Evolutionary conservation across 2,113 vertebrate species (phyloP), one percentile per base, ranked within the genome.

Genomic region (Pygoscelis adeliae): DNA sequence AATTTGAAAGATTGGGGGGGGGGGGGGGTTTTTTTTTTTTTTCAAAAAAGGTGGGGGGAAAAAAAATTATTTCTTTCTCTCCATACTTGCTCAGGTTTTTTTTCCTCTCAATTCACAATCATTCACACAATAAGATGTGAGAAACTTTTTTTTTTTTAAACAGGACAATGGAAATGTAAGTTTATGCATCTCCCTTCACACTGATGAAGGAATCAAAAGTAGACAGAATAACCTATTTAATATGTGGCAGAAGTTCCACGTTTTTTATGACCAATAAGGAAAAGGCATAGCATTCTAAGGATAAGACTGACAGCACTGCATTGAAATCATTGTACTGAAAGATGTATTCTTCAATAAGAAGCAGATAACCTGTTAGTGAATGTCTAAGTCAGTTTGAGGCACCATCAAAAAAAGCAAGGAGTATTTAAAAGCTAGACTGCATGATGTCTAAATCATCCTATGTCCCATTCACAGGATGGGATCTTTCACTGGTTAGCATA

Each of bases 21-120:
- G 3, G 3, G 1, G 1, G 29, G 27, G 2, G 1, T 5, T 11
- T 19, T 15, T 38, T 15, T 4, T 30, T 61, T 56, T 61, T 83
- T 9, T 26, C 8, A n/a, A n/a, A n/a, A n/a, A n/a, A n/a, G n/a
- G n/a, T 27, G 9, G 46, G 47, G 79, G 87, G 66, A n/a, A 25
- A 32, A 32, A 12, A 58, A 22, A 16, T 11, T 44, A 40, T 34
- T 87, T 86, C 10, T 78, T 78, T 61, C 9, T 13, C 22, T 70
- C 8, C 5, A 49, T 23, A 82, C 3, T 29, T 44, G 10, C 36
- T 87, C 15, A 20, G 34, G 2, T 18, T 42, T 78, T 47, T 59
- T 50, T 29, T 13, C 40, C 52, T 85, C 52, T 53, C 62, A 76
- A 23, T 58, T 76, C 13, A 18, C 32, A 74, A 25, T 36, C 25